These are phyloP conservation scores for Andrena minutula DNA, from an alignment of 2,888 invertebrate species.

Conservation along the genomic window DNA sequence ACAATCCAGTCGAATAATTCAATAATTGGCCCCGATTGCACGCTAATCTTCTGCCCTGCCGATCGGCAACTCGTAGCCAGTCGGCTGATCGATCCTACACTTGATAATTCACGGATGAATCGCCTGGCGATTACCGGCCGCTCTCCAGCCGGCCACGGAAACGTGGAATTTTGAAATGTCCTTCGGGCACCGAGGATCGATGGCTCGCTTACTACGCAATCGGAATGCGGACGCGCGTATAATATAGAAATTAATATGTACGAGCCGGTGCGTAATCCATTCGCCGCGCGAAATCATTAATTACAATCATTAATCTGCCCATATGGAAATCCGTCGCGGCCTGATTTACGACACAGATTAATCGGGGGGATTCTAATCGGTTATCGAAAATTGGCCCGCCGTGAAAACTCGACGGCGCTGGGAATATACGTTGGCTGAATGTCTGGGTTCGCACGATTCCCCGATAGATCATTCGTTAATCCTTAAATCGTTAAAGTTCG, in stretches of 20 bases:
- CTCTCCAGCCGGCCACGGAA: neutral
- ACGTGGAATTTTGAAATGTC: conserved; percentile 29
- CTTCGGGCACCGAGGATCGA: conserved; percentile 10
- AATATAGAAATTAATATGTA: conserved; percentile 56
- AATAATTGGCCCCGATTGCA: conserved; percentile 42
- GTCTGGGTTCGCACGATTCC: neutral
- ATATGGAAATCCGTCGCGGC: neutral
- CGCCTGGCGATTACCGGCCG: conserved; percentile 20
- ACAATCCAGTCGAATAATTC: conserved; percentile 49
- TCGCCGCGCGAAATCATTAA: conserved; percentile 42
- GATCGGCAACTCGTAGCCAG: neutral
- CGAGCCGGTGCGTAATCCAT: conserved; percentile 20
- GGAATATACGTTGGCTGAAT: too few species aligned
- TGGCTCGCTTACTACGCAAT: conserved; percentile 26
- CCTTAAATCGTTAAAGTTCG: neutral
- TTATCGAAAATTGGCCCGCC: conserved; percentile 15
- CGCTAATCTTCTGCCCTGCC: neutral
- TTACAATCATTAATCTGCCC: conserved; percentile 52
- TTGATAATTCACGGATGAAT: conserved; percentile 49
- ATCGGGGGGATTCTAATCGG: conserved; percentile 4
- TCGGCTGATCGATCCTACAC: conserved; percentile 6
- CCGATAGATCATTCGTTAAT: neutral
- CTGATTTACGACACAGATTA: conserved; percentile 44
- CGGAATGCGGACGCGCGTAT: conserved; percentile 25
- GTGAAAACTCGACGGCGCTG: neutral